Conservation (phyloP, 2,797 vertebrate species). For the Sandelia bainsii region DNA sequence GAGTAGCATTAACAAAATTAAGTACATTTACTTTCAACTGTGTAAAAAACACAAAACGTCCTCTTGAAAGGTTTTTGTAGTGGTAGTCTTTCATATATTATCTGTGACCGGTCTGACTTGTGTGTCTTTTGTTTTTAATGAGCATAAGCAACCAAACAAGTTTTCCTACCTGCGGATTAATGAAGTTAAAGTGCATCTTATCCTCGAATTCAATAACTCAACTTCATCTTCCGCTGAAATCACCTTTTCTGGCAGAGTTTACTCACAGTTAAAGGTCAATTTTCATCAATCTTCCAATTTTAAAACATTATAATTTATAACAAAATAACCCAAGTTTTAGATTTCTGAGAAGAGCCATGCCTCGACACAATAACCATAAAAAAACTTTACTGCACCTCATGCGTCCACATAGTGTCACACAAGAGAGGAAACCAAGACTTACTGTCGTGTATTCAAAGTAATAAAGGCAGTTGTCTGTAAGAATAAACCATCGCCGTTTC, state of each 20-base stretch:
- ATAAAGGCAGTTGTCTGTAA: conserved; percentile 98
- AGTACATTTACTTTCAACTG: too few relatives aligned
- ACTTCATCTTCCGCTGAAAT: background rate
- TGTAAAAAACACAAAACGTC: too few relatives aligned
- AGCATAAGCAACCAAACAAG: conserved; percentile 3
- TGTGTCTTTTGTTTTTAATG: conserved; percentile 8
- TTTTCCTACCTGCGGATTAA: background rate
- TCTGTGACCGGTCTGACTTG: background rate
- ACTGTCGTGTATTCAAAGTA: conserved; percentile 99
- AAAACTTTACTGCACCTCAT: background rate
- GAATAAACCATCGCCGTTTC: conserved; percentile 98
- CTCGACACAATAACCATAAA: background rate
- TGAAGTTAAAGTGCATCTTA: conserved; percentile 3
- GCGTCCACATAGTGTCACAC: background rate
- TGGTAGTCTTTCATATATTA: background rate
- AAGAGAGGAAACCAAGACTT: conserved; percentile 64
- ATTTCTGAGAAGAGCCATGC: background rate
- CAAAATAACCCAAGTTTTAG: background rate
- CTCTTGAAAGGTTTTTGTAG: background rate
- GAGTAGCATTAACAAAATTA: too few relatives aligned
- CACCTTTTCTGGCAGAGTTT: background rate
- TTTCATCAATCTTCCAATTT: too few relatives aligned
- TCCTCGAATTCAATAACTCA: background rate
- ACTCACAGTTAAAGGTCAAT: background rate
- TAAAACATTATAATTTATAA: background rate